Base-by-base conservation (phyloP, 2,888 invertebrate genomes). In the Altica lythri region DNA sequence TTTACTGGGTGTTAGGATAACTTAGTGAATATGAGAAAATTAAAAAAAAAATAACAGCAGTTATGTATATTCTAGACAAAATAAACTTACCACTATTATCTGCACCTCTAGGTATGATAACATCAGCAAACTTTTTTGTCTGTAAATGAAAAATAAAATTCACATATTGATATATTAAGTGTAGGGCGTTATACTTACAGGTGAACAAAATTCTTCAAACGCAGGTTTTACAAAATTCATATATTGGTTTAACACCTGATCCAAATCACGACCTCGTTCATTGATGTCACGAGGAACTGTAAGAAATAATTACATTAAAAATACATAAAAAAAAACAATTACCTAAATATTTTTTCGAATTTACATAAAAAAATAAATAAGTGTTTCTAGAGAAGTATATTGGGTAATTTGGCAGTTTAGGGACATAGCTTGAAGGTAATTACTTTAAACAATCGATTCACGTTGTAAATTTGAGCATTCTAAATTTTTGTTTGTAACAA, bases 91-190 rank as follows among this genome's bases (percentile, higher is more conserved):
- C 94, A 77, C 88, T 86, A 75, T 99, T 99, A 75, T 99, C 99
- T 16, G 97, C 97, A 57, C 98, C 99, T 64, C 98, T 82, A 1
- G 99, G 99, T 75, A 99, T 98, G 71, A 99, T 98, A 45, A 99
- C 95, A 80, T 99, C 99, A 49, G 98, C 98, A 80, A 97, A 98
- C 77, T 99, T 98, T 79, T 99, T 99, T 1, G 99, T 99, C 91
- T 95, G 83, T 44, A 86, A 84, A 49, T 37, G 47, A 14, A 47
- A 27, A 14, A 25, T 13, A 25, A 35, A 10, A 17, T 6, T 29
- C 14, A 5, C 8, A 18, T n/a, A 29, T 30, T 44, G 19, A 1
- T 30, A 17, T 2, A 42, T 17, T n/a, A 43, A 16, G 16, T 35
- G 8, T 35, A 35, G 8, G 34, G 18, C 16, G 12, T 10, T 37